A percentile compares a stretch with the other conserved stretches of the same genome.
Evolutionary conservation across 1,140 invertebrate species (phyloP).

Genomic region (Heliconius nattereri): DNA sequence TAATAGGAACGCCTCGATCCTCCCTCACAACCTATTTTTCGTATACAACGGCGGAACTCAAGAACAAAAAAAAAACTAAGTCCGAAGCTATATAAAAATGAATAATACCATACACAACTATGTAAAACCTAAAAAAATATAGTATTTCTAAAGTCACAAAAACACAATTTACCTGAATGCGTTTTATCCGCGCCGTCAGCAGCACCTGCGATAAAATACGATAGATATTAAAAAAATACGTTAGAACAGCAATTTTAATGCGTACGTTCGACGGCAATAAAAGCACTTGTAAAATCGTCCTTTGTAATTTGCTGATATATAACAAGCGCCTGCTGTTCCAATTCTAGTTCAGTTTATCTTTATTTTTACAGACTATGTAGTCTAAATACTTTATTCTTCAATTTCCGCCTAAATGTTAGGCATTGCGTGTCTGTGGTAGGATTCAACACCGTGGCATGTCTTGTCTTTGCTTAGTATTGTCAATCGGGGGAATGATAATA

Average conservation of each 20-base stretch:
- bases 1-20: too few relatives aligned
- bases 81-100: too few relatives aligned
- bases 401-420: too few relatives aligned
- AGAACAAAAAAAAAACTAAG: too few relatives aligned
- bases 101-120: too few relatives aligned
- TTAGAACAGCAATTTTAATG: constrained; percentile 12
- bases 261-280: constrained; percentile 5
- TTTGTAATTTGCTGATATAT: not conserved
- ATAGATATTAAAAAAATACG: constrained; percentile 13
- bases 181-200: constrained; percentile 5
- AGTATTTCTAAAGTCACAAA: not conserved
- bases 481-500: too few relatives aligned
- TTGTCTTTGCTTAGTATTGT: too few relatives aligned
- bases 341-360: not conserved
- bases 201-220: constrained; percentile 10
- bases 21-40: too few relatives aligned
- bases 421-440: too few relatives aligned
- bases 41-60: too few relatives aligned
- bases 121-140: not conserved
- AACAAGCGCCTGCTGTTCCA: not conserved
- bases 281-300: constrained; percentile 11
- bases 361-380: not conserved
- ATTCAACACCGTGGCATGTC: too few relatives aligned
- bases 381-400: too few relatives aligned
- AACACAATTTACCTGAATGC: constrained; percentile 10